Base-by-base conservation (phyloP, 2,888 invertebrate genomes). In the Nomada fucata region DNA sequence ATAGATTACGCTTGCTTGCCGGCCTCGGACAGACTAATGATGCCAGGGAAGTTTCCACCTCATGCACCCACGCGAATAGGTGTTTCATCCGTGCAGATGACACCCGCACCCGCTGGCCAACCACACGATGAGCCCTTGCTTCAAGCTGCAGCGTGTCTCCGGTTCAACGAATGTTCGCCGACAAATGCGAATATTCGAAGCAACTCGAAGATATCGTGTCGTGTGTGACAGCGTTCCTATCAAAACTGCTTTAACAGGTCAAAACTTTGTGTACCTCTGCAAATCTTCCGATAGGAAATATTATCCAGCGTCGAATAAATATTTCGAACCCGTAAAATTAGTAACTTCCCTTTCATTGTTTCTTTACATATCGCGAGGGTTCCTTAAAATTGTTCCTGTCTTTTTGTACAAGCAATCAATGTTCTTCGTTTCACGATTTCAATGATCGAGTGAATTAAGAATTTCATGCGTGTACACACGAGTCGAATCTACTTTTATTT, bases 11-110 rank as follows among this genome's bases (percentile, higher is more conserved):
- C 75, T 69, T 78, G 80, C 77, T 87, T 29, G 67, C 82, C 50
- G 76, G 64, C 84, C 80, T 74, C 52, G 73, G 83, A 84, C 83
- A 82, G 86, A 88, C 88, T 91, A 91, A 91, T 88, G 91, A 91
- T 83, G 86, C 84, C 81, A 76, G 71, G 78, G 75, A 91, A 91
- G 88, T 91, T 91, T 90, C 85, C 79, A 82, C 68, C 79, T 77
- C 20, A 20, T 60, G 86, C 59, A 76, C 75, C 63, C 65, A 85
- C 87, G 85, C 79, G 84, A 86, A 84, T 81, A 85, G 77, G 70
- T 79, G 87, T 79, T 84, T 85, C 80, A 74, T 82, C 80, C 79
- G 70, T 83, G 83, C 83, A 67, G 76, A 87, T 90, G 88, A 88
- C 88, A 88, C 87, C 65, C 80, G 73, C 70, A 63, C 69, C 64